Percentiles rank a stretch among this genome's conserved stretches.
phyloP scores from a whole-genome alignment of 64 coral and sea anemone species.

The Porites australiensis region DNA sequence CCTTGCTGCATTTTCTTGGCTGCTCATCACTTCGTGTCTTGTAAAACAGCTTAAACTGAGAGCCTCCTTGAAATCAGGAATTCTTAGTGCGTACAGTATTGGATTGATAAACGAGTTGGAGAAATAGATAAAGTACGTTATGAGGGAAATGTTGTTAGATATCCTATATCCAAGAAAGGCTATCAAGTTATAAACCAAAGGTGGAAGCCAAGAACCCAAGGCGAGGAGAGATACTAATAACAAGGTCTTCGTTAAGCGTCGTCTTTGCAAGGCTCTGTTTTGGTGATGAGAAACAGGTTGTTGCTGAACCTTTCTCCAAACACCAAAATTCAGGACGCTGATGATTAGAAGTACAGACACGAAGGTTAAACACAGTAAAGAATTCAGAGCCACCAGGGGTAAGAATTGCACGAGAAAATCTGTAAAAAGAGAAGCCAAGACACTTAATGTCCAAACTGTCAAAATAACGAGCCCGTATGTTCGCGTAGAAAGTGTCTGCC shows the following conservation, averaged over 20 bases:
- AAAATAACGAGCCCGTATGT: neutral
- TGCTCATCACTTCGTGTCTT: no score
- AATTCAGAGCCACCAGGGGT: neutral
- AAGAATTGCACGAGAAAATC: neutral
- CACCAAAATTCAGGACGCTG: no score
- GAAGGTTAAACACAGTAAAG: no score
- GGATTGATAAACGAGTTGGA: neutral
- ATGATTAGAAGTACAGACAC: no score
- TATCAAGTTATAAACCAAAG: neutral
- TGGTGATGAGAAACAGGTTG: no score
- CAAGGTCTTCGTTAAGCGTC: no score
- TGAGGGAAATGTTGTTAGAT: neutral
- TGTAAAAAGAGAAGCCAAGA: neutral
- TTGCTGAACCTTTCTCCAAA: no score
- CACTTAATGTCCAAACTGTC: neutral
- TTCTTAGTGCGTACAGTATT: neutral
- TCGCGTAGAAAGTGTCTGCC: no score
- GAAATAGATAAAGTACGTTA: neutral
- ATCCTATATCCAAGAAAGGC: neutral
- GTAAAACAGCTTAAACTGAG: neutral
- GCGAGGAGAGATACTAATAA: no score
- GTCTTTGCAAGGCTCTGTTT: neutral
- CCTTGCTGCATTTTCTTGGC: neutral
- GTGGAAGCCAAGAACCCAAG: neutral
- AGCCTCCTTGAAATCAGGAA: neutral